A percentile compares a stretch with the other conserved stretches of the same genome.
Evolutionary conservation across 2,797 vertebrate species (phyloP).

Genomic region (Iguana delicatissima): DNA sequence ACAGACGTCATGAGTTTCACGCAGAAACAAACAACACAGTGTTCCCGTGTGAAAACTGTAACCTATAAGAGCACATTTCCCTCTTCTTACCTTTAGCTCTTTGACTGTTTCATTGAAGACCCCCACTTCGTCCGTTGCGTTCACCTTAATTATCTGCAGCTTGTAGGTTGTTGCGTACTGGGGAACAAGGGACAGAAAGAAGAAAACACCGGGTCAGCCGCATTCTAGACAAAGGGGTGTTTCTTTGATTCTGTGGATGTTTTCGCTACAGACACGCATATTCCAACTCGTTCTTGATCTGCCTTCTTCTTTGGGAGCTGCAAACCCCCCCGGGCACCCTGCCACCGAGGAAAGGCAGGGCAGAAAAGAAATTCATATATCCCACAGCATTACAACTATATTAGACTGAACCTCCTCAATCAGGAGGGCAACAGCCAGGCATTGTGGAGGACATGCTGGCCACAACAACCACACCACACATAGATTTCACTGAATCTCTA

Average conservation of each 20-base stretch:
- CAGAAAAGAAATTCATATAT: background rate
- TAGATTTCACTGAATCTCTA: too few species aligned
- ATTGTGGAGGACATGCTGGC: too few species aligned
- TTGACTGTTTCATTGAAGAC: constrained; percentile 16
- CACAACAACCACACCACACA: too few species aligned
- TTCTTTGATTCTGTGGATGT: background rate
- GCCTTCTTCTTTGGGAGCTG: background rate
- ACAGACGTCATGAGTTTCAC: too few species aligned
- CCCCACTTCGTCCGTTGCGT: constrained; percentile 35
- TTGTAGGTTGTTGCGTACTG: constrained; percentile 88
- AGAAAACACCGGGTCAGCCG: background rate
- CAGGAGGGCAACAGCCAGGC: too few species aligned
- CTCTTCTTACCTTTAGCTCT: constrained; percentile 74
- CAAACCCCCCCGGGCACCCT: background rate
- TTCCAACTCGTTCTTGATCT: background rate
- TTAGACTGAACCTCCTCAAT: too few species aligned
- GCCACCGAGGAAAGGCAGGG: background rate
- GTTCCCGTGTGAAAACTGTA: too few species aligned
- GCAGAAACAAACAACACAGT: too few species aligned
- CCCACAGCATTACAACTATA: too few species aligned
- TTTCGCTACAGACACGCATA: background rate
- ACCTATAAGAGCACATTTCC: too few species aligned
- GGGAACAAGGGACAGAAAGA: background rate
- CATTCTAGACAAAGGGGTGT: too few species aligned
- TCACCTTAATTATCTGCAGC: constrained; percentile 35